A percentile compares a stretch with the other conserved stretches of the same genome.
phyloP scores from a whole-genome alignment of 1,140 invertebrate genomes.

The Heliconius nattereri region DNA sequence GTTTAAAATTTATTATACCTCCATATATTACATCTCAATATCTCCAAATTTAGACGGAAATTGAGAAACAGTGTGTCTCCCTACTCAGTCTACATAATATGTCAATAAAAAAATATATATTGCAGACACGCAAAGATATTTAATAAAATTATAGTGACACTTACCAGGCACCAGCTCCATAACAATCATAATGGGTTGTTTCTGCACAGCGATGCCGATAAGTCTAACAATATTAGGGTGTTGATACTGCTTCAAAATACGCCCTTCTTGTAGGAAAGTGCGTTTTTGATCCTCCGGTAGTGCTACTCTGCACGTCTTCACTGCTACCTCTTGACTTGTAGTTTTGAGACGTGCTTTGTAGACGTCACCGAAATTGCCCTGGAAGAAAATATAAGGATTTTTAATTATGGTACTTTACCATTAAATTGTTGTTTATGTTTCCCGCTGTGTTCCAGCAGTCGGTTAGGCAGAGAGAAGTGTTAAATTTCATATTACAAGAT shows the following conservation, averaged over 20 bases:
- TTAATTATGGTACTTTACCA: background rate
- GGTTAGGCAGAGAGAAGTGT: no score
- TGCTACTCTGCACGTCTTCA: conserved; percentile 97
- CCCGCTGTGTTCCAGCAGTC: no score
- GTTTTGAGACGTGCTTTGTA: conserved; percentile 94
- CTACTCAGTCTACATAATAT: no score
- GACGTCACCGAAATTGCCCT: conserved; percentile 99
- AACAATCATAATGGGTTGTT: conserved; percentile 99
- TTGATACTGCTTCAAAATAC: conserved; percentile 97
- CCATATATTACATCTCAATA: no score
- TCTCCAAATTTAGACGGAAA: no score
- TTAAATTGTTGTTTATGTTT: background rate
- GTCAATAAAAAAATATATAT: no score
- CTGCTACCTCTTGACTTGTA: conserved; percentile 93
- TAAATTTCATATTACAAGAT: no score
- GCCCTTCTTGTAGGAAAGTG: conserved; percentile 97
- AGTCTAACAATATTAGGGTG: conserved; percentile 98
- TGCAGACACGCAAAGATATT: no score
- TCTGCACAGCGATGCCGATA: conserved; percentile 98
- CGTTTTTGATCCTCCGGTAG: conserved; percentile 97
- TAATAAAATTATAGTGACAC: background rate
- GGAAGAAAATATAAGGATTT: conserved; percentile 28
- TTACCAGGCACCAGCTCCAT: conserved; percentile 97
- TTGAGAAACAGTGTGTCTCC: no score
- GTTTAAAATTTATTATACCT: no score